Base-by-base conservation (phyloP, 2,888 invertebrate species). In the Galerucella calmariensis region DNA sequence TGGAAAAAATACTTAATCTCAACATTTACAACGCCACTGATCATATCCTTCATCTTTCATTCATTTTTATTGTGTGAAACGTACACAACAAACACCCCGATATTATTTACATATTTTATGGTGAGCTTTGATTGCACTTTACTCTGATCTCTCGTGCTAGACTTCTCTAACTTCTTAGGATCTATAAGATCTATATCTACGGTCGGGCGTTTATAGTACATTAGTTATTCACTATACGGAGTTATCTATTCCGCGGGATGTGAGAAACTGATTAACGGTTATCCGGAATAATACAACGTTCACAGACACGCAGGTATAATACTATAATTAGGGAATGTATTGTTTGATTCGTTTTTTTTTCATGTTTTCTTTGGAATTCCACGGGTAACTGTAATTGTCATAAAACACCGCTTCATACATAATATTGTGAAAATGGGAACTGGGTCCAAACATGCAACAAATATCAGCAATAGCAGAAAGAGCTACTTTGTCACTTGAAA, bases 81-180 rank as follows among this genome's bases (percentile, higher is more conserved):
- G 51, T 14, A 61, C 35, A 61, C 35, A 61, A 61, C 61, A 61
- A 67, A 72, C 69, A 72, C 44, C 48, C 62, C 72, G 62, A 67
- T 67, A 72, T 48, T 62, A 72, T 67, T 59, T 59, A 72, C 58
- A 62, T 53, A 72, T 51, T 67, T 72, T 72, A 67, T 69, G 69
- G 35, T 20, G 27, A 27, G 51, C 51, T 62, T 62, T 59, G 69
- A 69, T 69, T 69, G 51, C 51, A 12, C 27, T 41, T 61, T 11
- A 35, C 61, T 61, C 61, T 35, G 61, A 61, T 61, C 61, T 61
- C n/a, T 61, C 61, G 41, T 61, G 61, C 12, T 61, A 61, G 35
- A 61, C 61, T 61, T 61, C 41, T 61, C 61, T 61, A 61, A 61
- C 27, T 61, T 61, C 35, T 35, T 8, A 61, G 27, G 27, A 61